Base-by-base conservation (phyloP, 2,888 invertebrate genomes). In the Chouioia cunea region DNA sequence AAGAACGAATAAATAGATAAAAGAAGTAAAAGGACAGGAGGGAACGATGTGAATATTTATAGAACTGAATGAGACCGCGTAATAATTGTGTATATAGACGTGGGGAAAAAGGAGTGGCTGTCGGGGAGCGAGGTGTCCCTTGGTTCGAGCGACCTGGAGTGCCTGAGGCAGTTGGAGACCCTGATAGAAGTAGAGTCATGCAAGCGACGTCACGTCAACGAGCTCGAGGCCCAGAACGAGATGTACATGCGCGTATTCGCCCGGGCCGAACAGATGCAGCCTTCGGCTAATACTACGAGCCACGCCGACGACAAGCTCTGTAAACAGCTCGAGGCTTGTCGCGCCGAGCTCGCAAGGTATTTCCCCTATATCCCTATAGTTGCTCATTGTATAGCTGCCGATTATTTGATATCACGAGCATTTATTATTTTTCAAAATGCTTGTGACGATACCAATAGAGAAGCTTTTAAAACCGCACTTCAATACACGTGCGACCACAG, bases 241-340 rank as follows among this genome's bases (percentile, higher is more conserved):
- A 90, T 91, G 0, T 93, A 93, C 78, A 87, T 92, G 77, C 90
- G 91, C 79, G 92, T 92, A 78, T 82, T 93, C 79, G 91, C 92
- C 68, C 90, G 91, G 70, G 92, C 92, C 0, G 92, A 93, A 74
- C 90, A 91, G 71, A 89, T 92, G 23, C 27, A 48, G 48, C 18
- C 47, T 8, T 6, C 23, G 46, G 54, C 23, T 12, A 18, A n/a
- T n/a, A 53, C 12, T 20, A 53, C 36, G 27, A n/a, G 6, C 1
- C 60, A 20, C 14, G 27, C 4, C 53, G 82, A 87, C 4, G 83
- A 83, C 0, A 87, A 89, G 76, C 85, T 88, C 36, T 18, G 27
- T 15, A 23, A 36, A 53, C 50, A 64, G 46, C 50, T 69, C 15
- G 52, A 64, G 52, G 47, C 46, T 1, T 81, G 79, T 53, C 74